Evolutionary conservation across 1,140 invertebrate genomes (phyloP), one percentile per base, ranked within the genome.

Genomic region (Dermatophagoides farinae): DNA sequence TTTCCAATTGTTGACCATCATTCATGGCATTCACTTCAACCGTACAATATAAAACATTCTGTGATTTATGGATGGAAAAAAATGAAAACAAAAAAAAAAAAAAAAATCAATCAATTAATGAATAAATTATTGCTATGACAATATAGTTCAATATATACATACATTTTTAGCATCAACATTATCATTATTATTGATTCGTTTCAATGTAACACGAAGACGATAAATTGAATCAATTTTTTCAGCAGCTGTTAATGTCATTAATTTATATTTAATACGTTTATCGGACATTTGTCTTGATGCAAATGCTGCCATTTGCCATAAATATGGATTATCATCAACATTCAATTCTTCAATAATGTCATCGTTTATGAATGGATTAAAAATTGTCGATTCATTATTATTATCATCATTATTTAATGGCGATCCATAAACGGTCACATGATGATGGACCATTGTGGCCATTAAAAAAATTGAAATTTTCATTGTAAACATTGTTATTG

Each of bases 261-360:
- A 14, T 20, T 55, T 55, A 18, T 25, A 38, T n/a, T 44, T 39
- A 6, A 11, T 16, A 12, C 23, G 38, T 44, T 55, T 55, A 18
- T 14, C 25, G 5, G 53, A 55, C 53, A 55, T 55, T 39, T 39
- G 38, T 44, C 53, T n/a, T 11, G 53, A 2, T 18, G 53, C 53
- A 40, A 55, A 55, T 18, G 53, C 53, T 18, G 53, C 53, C 53
- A 55, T 55, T 44, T 55, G 53, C 53, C 53, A 55, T 23, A 55
- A 23, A 18, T 39, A 41, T 23, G 53, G 53, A 8, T n/a, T n/a
- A n/a, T 55, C 53, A 4, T 25, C 25, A 14, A 40, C 39, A 44
- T 55, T 23, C 6, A 55, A 22, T 39, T 53, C 51, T 31, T 31
- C 31, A 23, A 23, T 47, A 1, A 23, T 47, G 9, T 31, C 31